Conservation (phyloP, 2,888 invertebrate species). For the Mactromeris polynyma region DNA sequence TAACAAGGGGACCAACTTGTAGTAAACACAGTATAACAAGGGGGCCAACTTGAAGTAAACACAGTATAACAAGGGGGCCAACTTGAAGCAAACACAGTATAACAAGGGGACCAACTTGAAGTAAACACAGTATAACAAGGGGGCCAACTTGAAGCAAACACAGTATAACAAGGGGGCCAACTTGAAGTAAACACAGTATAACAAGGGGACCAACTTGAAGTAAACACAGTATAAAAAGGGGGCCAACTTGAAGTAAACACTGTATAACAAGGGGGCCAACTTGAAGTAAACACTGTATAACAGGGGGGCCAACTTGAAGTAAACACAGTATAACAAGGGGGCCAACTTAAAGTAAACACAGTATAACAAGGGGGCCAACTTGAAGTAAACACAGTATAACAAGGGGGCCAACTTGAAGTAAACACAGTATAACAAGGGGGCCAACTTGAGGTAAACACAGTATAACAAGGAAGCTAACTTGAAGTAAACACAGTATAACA, state of each 20-base stretch:
- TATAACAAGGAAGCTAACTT: background rate
- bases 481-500: background rate
- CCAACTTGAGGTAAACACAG: background rate
- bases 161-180: background rate
- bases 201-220: background rate
- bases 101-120: background rate
- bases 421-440: background rate
- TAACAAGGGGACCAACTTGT: background rate
- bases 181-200: background rate
- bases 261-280: background rate
- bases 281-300: background rate
- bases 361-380: background rate
- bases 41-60: background rate
- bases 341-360: background rate
- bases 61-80: background rate
- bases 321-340: background rate
- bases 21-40: background rate
- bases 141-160: background rate
- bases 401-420: background rate
- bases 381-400: background rate
- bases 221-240: background rate
- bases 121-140: background rate
- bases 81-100: background rate
- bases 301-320: background rate
- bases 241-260: background rate